A percentile compares a stretch with the other conserved stretches of the same genome.
phyloP scores from a whole-genome alignment of 1,140 invertebrate species.

The Dendrolimus punctatus region DNA sequence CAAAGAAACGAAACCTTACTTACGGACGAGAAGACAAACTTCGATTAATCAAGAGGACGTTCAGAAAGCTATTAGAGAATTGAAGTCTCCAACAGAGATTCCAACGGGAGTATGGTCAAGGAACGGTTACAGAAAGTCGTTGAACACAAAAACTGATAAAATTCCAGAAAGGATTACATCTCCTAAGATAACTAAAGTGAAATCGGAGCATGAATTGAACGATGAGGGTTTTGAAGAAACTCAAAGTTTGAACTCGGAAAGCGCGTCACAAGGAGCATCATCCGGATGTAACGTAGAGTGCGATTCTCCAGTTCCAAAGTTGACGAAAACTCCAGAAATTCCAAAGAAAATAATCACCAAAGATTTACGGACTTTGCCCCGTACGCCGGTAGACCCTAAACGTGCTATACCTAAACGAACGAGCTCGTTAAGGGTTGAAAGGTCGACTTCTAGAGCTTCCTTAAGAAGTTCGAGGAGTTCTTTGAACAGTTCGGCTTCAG shows the following conservation, averaged over 20 bases:
- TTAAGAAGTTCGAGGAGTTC: slow-evolving; percentile 86
- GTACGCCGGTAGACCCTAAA: slow-evolving; percentile 50
- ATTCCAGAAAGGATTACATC: slow-evolving; percentile 42
- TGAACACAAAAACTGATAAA: slow-evolving; percentile 38
- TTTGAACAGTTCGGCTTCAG: slow-evolving; percentile 85
- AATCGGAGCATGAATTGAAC: slow-evolving; percentile 79
- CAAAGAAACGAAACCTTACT: slow-evolving; percentile 58
- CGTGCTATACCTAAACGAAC: slow-evolving; percentile 42
- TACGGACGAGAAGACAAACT: slow-evolving; percentile 69
- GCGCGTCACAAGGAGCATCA: slow-evolving; percentile 84
- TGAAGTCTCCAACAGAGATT: slow-evolving; percentile 73
- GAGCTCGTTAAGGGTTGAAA: slow-evolving; percentile 53
- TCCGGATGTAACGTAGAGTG: slow-evolving; percentile 80
- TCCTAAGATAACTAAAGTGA: slow-evolving; percentile 55
- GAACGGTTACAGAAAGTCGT: slow-evolving; percentile 52
- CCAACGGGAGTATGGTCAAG: slow-evolving; percentile 72
- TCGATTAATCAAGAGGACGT: slow-evolving; percentile 78
- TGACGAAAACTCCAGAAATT: slow-evolving; percentile 36
- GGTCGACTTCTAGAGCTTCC: slow-evolving; percentile 75
- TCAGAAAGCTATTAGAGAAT: slow-evolving; percentile 74
- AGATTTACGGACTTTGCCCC: slow-evolving; percentile 52
- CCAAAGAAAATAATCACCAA: slow-evolving; percentile 63
- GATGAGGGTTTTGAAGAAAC: slow-evolving; percentile 94
- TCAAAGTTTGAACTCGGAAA: slow-evolving; percentile 87
- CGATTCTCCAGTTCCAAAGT: slow-evolving; percentile 70